Base-by-base conservation (phyloP, 2,797 vertebrate species). In the Cuniculus paca region DNA sequence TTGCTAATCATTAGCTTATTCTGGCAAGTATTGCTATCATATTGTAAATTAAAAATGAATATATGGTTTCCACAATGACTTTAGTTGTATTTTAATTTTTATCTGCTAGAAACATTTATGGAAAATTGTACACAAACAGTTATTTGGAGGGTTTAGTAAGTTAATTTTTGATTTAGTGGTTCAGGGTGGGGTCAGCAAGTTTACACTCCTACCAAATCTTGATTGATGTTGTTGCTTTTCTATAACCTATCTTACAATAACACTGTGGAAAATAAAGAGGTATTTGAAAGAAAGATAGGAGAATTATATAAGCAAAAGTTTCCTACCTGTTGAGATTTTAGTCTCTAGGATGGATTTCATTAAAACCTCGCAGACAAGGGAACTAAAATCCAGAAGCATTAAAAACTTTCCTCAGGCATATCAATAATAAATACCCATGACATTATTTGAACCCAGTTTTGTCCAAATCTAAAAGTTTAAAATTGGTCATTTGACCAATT, bases 1-100 rank as follows among this genome's bases (percentile, higher is more conserved):
- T 61, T 95, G 52, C 5, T 70, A 87, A 70, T 91, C 70, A 83
- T 89, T 79, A 81, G 11, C 13, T 75, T 94, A 85, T 60, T 86
- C 17, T 34, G 24, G 16, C 78, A 85, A 45, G 6, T n/a, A 42
- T 50, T 88, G 58, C 22, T 85, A 63, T 78, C 45, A 77, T 56
- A 81, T 85, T 20, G 13, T 16, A 92, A 84, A 92, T 92, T 58
- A 88, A 70, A 34, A 84, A 91, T 20, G 26, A 50, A 90, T 88
- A 20, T 63, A 45, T 56, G 5, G 39, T 19, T 86, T 10, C 34
- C n/a, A 54, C 36, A 39, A 60, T 80, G 17, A 85, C 36, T 68
- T 87, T 83, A 34, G 22, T 48, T 95, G 20, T 54, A 68, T 60
- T 92, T 78, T 92, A 36, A 74, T 91, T 88, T 82, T 70, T n/a